phyloP scores from a whole-genome alignment of 1,140 invertebrate species.

The Pantala flavescens region DNA sequence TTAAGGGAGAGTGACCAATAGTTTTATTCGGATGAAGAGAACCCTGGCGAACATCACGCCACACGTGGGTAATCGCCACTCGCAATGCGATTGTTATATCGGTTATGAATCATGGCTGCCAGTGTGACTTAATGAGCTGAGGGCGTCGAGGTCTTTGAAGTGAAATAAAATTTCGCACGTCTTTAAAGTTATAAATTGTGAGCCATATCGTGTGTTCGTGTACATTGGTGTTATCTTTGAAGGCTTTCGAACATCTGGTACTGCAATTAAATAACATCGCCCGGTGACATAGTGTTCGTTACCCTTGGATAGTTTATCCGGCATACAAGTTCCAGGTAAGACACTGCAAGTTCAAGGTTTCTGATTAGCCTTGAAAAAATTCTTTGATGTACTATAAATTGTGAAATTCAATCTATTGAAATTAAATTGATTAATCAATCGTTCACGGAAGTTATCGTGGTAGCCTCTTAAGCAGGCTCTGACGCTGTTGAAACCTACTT shows the following conservation, averaged over 20 bases:
- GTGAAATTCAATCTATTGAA: too few species aligned
- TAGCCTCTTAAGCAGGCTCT: too few species aligned
- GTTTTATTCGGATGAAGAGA: too few species aligned
- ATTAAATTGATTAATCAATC: too few species aligned
- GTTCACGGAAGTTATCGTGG: too few species aligned
- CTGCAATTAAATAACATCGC: background rate
- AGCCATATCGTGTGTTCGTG: background rate
- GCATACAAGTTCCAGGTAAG: too few species aligned
- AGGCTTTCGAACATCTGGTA: background rate
- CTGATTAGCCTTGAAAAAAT: too few species aligned
- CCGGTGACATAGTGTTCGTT: background rate
- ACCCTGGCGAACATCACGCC: background rate
- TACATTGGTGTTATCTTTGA: background rate
- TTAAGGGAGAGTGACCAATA: too few species aligned
- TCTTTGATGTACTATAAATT: too few species aligned
- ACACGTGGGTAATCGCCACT: background rate
- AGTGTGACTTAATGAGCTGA: conserved; percentile 1
- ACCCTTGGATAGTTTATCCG: background rate
- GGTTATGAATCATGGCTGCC: background rate
- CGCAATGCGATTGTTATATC: background rate
- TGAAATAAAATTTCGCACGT: background rate
- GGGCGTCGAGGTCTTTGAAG: background rate
- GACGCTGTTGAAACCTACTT: too few species aligned
- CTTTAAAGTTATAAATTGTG: background rate
- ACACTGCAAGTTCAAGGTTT: too few species aligned